Evolutionary conservation across 2,888 invertebrate genomes (phyloP).

Genomic region (Drosophila limbata): DNA sequence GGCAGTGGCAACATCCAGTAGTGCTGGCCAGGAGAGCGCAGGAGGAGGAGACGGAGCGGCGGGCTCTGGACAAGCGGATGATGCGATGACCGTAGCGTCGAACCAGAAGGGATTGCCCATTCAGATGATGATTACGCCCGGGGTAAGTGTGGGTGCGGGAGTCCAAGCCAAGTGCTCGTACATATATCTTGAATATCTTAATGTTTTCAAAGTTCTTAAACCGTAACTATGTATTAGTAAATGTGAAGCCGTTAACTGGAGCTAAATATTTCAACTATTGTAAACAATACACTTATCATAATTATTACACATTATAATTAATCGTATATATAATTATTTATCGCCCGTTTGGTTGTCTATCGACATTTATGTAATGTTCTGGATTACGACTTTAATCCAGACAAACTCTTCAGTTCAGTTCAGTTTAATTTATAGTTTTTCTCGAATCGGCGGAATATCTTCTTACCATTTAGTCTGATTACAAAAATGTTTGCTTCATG

Average conservation of each 20-base stretch:
- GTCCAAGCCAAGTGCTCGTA: constrained; percentile 53
- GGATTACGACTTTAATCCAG: not conserved
- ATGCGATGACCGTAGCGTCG: constrained; percentile 61
- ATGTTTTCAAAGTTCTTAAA: constrained; percentile 79
- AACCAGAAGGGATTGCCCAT: constrained; percentile 76
- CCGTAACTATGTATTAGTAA: constrained; percentile 76
- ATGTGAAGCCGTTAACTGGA: constrained; percentile 79
- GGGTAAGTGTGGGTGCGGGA: constrained; percentile 82
- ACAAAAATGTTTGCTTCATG: constrained; percentile 44
- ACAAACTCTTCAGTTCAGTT: constrained; percentile 36
- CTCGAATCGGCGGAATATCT: constrained; percentile 23
- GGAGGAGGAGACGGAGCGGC: constrained; percentile 29
- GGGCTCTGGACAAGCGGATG: constrained; percentile 54
- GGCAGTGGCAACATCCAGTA: constrained; percentile 67
- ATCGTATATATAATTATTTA: constrained; percentile 7
- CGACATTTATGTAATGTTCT: not conserved
- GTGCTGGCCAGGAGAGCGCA: constrained; percentile 36
- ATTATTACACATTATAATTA: not conserved
- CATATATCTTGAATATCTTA: constrained; percentile 76
- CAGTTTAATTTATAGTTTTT: constrained; percentile 23
- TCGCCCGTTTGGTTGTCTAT: constrained; percentile 14
- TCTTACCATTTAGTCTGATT: constrained; percentile 36
- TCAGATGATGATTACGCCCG: constrained; percentile 86
- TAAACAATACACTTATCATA: constrained; percentile 49
- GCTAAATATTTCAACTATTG: constrained; percentile 60